Percentiles rank a stretch among this genome's conserved stretches.
These are phyloP conservation scores for Rhinopithecus roxellana DNA, from an alignment of 2,113 vertebrate species.

Conservation along the genomic window DNA sequence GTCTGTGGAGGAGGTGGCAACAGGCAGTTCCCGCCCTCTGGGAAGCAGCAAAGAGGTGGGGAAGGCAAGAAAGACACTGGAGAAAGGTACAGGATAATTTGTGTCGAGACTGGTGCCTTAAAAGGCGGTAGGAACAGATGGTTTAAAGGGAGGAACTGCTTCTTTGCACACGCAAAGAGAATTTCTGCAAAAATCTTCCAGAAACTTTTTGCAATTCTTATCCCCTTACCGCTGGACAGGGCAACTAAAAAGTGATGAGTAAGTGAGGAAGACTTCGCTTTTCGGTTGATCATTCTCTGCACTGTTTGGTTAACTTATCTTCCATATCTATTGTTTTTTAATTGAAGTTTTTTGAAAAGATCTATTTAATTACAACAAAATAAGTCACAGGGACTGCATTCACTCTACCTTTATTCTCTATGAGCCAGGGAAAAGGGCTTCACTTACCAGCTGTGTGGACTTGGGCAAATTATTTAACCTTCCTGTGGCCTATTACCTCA, in stretches of 20 bases:
- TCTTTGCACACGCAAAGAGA: background rate
- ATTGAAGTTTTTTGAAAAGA: slow-evolving; percentile 32
- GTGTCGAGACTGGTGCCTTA: background rate
- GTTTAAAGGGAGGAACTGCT: background rate
- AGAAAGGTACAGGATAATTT: background rate
- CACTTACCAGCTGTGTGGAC: slow-evolving; percentile 32
- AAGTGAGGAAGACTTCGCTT: background rate
- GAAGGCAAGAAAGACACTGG: background rate
- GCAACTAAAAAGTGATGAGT: background rate
- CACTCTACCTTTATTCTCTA: slow-evolving; percentile 36
- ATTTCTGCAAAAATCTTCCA: background rate
- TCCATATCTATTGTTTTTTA: background rate
- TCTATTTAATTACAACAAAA: slow-evolving; percentile 46
- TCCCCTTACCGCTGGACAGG: background rate
- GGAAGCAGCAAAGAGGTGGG: background rate
- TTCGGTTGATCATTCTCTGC: background rate
- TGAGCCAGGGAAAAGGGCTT: slow-evolving; percentile 42
- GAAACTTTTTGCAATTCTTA: background rate
- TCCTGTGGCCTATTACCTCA: slow-evolving; percentile 17
- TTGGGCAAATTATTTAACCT: slow-evolving; percentile 40
- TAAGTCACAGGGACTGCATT: background rate
- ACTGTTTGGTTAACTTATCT: background rate
- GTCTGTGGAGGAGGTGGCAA: background rate
- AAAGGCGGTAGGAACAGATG: background rate
- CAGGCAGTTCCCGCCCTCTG: background rate